phyloP scores from a whole-genome alignment of 1,140 invertebrate genomes.

The Dysdera silvatica region DNA sequence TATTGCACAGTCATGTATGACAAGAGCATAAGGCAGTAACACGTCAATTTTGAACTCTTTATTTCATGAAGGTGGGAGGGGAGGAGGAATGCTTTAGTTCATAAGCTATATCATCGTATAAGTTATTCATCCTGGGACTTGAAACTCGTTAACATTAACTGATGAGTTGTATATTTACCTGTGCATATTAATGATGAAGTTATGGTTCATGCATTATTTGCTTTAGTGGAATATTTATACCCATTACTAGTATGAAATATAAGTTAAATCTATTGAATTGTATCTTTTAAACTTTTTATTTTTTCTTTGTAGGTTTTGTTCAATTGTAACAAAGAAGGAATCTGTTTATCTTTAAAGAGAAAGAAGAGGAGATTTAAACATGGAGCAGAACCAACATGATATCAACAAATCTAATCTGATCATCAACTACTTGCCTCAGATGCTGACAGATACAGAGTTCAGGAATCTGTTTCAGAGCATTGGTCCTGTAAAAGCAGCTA shows the following conservation, averaged over 20 bases:
- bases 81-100: too few species aligned
- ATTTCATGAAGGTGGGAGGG: too few species aligned
- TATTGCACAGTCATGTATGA: too few species aligned
- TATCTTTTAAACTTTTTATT: not conserved
- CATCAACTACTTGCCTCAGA: constrained; percentile 91
- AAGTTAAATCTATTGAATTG: not conserved
- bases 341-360: not conserved
- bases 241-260: not conserved
- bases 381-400: constrained; percentile 12
- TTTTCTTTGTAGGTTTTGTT: not conserved
- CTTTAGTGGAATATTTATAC: not conserved
- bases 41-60: too few species aligned
- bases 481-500: constrained; percentile 75
- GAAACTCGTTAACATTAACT: not conserved
- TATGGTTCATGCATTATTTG: not conserved
- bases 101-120: too few species aligned
- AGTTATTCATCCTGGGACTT: too few species aligned
- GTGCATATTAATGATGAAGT: not conserved
- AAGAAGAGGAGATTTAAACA: constrained; percentile 2
- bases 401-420: constrained; percentile 65
- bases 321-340: not conserved
- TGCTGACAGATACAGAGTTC: constrained; percentile 81
- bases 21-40: too few species aligned
- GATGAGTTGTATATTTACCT: not conserved
- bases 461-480: constrained; percentile 78